phyloP scores from a whole-genome alignment of 1,140 invertebrate species.

The Caenorhabditis elegans region WBcel235 BX284603.4:13775001-13775500 shows the following conservation, averaged over 20 bases:
- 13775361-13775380: too few species aligned
- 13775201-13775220: not conserved
- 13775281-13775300: not conserved
- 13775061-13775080: too few species aligned
- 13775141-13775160: not conserved
- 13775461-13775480: too few species aligned
- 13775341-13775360: not conserved
- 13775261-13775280: not conserved
- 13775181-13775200: not conserved
- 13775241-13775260: not conserved
- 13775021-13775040: too few species aligned
- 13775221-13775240: not conserved
- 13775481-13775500: too few species aligned
- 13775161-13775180: not conserved
- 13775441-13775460: too few species aligned
- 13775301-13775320: not conserved
- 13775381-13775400: too few species aligned
- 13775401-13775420: too few species aligned
- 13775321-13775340: not conserved
- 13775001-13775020: too few species aligned
- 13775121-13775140: not conserved
- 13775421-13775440: too few species aligned
- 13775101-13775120: not conserved
- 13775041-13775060: too few species aligned
- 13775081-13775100: too few species aligned